Base-by-base conservation (phyloP, 2,888 invertebrate species). In the Brachyptera putata region DNA sequence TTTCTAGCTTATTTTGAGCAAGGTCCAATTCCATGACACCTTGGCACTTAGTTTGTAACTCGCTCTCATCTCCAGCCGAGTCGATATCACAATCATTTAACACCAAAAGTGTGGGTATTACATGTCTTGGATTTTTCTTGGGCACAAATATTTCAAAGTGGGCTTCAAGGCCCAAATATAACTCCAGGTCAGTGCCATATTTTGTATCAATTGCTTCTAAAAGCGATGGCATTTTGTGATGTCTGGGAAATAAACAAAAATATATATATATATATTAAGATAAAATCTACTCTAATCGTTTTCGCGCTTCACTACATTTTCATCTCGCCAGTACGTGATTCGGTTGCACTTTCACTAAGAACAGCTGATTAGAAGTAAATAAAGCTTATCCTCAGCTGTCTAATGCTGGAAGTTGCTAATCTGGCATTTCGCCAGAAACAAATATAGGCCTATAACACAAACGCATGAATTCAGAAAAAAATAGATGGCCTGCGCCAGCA, bases 21-120 rank as follows among this genome's bases (percentile, higher is more conserved):
- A 97, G 80, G 74, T 97, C 96, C 67, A 96, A 80, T 75, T 96
- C 96, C 68, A 91, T 87, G n/a, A 96, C 95, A 68, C 89, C 86
- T 57, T 87, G 86, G 73, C 92, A 94, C 73, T 91, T 91, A 67
- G 86, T 87, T 37, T 87, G 84, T 59, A 94, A 80, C 63, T 84
- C 85, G 64, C 86, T 83, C 57, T 88, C 86, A 72, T 89, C 89
- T 22, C 95, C 95, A 43, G 94, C 93, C 70, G 87, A 86, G 71
- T 91, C 88, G 66, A 95, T 95, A 74, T 90, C 90, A 76, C 93
- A 93, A 77, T 92, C 91, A 70, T 94, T 94, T 59, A 95, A 82
- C 66, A 94, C 91, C 69, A 95, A 79, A 61, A 91, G 78, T 11
- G 91, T 87, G 24, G 93, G 91, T 65, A 92, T 88, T 69, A 67